Base-by-base conservation (phyloP, 2,888 invertebrate genomes). In the Melikaiella ostensackeni region DNA sequence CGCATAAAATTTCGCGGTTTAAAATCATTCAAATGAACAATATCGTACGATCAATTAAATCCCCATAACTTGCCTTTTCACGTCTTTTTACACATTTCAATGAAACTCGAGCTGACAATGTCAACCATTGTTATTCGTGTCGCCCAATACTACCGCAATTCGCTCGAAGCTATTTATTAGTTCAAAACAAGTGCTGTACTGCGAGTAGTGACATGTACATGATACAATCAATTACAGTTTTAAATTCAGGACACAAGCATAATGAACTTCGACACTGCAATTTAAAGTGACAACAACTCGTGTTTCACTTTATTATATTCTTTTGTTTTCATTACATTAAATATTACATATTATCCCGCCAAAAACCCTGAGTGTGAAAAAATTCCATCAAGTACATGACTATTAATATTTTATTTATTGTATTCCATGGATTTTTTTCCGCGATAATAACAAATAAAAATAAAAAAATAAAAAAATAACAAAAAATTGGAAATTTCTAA, bases 101-200 rank as follows among this genome's bases (percentile, higher is more conserved):
- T 66, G 46, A 66, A 66, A 46, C 27, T 66, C 42, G 64, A 46
- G 21, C 46, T 66, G 46, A 42, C 46, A 66, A 30, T 66, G 42
- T 30, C 42, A 50, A 46, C 46, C 46, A 66, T 46, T 66, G 66
- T 66, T 66, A 66, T 66, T 66, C 46, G 46, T 66, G 46, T 66
- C 46, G 46, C 16, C 27, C 66, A 66, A 50, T 46, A 19, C 46
- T n/a, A 66, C 46, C 27, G 24, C 27, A 66, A 66, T 66, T 50
- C 66, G 30, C 66, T 66, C 24, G n/a, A 11, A 66, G n/a, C 66
- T 42, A 66, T 66, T 66, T 66, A 66, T 66, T 50, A 66, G 66
- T 66, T 50, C 27, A 50, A 30, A 64, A 64, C 64, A 64, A 64
- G 64, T 42, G 27, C 42, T 35, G 24, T 38, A 64, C 21, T 38